These are phyloP conservation scores for Pristiophorus japonicus DNA, from an alignment of 2,113 vertebrate species.

Conservation along the genomic window DNA sequence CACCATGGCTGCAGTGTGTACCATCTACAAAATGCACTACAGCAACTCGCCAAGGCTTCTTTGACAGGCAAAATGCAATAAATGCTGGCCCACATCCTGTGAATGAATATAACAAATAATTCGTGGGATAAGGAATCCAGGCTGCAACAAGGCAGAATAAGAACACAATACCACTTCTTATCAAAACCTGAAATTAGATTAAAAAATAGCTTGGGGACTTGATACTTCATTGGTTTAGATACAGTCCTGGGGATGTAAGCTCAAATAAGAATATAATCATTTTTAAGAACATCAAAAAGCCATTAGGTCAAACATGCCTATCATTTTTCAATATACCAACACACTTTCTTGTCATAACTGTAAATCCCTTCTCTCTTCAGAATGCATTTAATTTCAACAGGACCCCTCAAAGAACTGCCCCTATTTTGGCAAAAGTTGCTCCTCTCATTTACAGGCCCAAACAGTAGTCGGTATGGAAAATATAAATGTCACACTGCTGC, in stretches of 20 bases:
- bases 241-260: background rate
- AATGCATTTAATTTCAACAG: background rate
- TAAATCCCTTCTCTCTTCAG: background rate
- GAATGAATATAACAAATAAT: background rate
- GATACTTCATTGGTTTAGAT: background rate
- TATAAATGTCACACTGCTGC: background rate
- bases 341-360: background rate
- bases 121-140: background rate
- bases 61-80: no score
- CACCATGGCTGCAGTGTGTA: no score
- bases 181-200: background rate
- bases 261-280: background rate
- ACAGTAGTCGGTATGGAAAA: background rate
- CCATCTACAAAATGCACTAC: no score
- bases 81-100: no score
- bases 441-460: background rate
- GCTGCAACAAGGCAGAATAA: background rate
- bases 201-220: background rate
- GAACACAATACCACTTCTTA: background rate
- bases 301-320: background rate
- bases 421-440: background rate
- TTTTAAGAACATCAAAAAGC: background rate
- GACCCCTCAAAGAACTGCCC: background rate
- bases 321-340: background rate
- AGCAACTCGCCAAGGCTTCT: no score